phyloP scores from a whole-genome alignment of 1,140 invertebrate species.

The Pantala flavescens region DNA sequence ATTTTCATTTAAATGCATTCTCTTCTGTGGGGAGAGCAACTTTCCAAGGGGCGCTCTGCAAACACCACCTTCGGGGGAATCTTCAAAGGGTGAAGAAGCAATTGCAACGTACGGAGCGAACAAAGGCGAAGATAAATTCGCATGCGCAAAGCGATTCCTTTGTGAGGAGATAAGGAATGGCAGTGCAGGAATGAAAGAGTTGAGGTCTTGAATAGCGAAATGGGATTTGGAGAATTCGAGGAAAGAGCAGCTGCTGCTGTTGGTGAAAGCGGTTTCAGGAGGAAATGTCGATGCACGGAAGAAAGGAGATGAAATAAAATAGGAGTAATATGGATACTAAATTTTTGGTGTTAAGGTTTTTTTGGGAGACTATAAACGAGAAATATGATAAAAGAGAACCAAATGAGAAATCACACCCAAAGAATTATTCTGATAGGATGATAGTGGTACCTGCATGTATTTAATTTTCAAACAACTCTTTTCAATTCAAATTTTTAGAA shows the following conservation, averaged over 20 bases:
- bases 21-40: too few relatives aligned
- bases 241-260: neutral
- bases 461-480: too few relatives aligned
- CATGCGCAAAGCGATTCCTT: neutral
- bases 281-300: neutral
- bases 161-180: neutral
- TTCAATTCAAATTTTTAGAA: too few relatives aligned
- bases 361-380: neutral
- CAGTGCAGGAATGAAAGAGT: neutral
- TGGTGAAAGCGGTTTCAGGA: neutral
- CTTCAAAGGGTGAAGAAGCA: neutral
- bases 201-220: constrained; percentile 1
- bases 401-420: too few relatives aligned
- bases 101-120: neutral
- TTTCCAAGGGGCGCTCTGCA: too few relatives aligned
- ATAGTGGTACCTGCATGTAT: too few relatives aligned
- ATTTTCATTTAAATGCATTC: too few relatives aligned
- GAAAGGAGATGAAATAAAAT: neutral
- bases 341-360: neutral
- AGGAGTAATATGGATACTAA: neutral
- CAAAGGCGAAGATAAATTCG: neutral
- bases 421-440: too few relatives aligned
- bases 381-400: too few relatives aligned
- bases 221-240: neutral
- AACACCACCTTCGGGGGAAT: too few relatives aligned